phyloP scores from a whole-genome alignment of 2,113 vertebrate genomes.

The Hassar affinis region DNA sequence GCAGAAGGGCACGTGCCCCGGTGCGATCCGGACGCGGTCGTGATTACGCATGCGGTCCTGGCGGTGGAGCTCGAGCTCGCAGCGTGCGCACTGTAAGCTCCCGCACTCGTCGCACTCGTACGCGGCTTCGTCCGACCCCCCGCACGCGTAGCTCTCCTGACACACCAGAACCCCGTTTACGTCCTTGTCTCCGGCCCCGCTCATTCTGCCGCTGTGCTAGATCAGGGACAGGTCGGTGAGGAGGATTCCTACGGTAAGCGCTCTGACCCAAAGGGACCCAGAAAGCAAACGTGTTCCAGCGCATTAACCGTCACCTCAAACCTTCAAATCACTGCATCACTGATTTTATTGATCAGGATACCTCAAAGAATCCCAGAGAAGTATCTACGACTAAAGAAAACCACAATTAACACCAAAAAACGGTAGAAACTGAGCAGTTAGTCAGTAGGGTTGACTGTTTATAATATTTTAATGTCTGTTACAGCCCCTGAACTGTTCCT shows the following conservation, averaged over 20 bases:
- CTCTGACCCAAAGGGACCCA: not conserved
- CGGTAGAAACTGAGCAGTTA: not conserved
- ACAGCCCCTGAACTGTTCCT: not conserved
- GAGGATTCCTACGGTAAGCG: not conserved
- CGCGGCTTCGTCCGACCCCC: slow-evolving; percentile 85
- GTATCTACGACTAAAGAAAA: not conserved
- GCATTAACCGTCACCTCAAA: not conserved
- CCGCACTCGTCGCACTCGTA: slow-evolving; percentile 96
- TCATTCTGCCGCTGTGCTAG: slow-evolving; percentile 72
- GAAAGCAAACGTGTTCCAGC: not conserved
- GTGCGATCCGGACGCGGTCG: slow-evolving; percentile 84
- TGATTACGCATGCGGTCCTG: slow-evolving; percentile 90
- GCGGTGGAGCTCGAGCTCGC: slow-evolving; percentile 89
- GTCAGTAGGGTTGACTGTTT: not conserved
- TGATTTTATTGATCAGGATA: not conserved
- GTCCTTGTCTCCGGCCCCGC: slow-evolving; percentile 82
- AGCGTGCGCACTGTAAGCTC: slow-evolving; percentile 89
- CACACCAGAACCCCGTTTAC: slow-evolving; percentile 79
- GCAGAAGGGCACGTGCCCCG: slow-evolving; percentile 88
- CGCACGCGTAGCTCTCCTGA: slow-evolving; percentile 95
- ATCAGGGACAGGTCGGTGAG: not conserved
- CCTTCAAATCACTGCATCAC: not conserved
- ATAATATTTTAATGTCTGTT: not conserved
- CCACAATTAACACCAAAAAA: not conserved
- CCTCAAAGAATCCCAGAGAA: not conserved